These are phyloP conservation scores for Danio kyathit DNA, from an alignment of 2,797 vertebrate genomes.

Conservation along the genomic window DNA sequence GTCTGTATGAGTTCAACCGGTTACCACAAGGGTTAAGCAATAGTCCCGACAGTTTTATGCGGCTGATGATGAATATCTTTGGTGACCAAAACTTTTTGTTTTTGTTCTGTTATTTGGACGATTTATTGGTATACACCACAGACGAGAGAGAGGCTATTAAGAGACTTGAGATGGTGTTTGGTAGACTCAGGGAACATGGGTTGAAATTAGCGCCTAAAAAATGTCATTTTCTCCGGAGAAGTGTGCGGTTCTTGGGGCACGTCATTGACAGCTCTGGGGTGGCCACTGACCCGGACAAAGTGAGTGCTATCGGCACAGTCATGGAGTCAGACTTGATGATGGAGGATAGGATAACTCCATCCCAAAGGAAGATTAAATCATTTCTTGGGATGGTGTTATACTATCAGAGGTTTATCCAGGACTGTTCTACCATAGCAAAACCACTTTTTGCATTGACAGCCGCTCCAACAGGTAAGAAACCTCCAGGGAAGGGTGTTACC, in stretches of 20 bases:
- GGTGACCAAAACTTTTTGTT: constrained; percentile 22
- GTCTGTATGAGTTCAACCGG: background rate
- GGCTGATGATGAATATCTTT: constrained; percentile 24
- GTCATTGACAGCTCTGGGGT: constrained; percentile 1
- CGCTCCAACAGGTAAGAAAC: background rate
- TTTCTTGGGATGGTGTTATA: constrained; percentile 41
- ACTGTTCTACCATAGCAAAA: constrained; percentile 19
- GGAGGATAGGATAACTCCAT: background rate
- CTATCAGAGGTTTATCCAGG: constrained; percentile 39
- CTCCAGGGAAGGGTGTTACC: background rate
- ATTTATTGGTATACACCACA: constrained; percentile 35
- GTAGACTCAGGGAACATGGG: constrained; percentile 20
- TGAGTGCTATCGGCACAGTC: background rate
- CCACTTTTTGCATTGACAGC: constrained; percentile 30
- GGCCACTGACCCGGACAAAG: background rate
- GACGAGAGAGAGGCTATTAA: background rate
- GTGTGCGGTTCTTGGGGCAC: constrained; percentile 38
- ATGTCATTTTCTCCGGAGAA: background rate
- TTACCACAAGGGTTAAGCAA: constrained; percentile 33
- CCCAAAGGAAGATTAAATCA: constrained; percentile 15
- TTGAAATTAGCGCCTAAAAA: constrained; percentile 35
- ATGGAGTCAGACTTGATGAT: constrained; percentile 10
- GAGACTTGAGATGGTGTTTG: constrained; percentile 35
- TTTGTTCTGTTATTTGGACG: constrained; percentile 39
- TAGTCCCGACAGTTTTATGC: constrained; percentile 44